Evolutionary conservation across 2,113 vertebrate species (phyloP), one percentile per base, ranked within the genome.

Genomic region (Axis porcinus): DNA sequence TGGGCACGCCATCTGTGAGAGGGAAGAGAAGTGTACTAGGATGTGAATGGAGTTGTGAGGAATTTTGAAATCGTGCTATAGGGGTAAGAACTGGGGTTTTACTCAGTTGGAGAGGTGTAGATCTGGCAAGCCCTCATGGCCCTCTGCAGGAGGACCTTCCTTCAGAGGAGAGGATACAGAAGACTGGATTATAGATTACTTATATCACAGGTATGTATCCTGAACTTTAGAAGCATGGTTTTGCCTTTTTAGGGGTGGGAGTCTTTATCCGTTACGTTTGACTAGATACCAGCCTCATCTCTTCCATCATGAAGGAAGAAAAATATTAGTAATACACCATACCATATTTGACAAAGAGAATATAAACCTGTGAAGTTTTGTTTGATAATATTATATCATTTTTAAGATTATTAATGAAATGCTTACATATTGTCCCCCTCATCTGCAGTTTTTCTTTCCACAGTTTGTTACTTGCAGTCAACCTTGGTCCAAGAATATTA

Each of bases 261-360:
- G 19, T 86, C n/a, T 89, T 74, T 85, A 45, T 89, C 19, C 6
- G 57, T 96, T 60, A 28, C 13, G 27, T 47, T 91, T 30, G 28
- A 57, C 7, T 25, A 79, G 30, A 79, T 95, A 78, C 54, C 25
- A 84, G 12, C 47, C 28, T 94, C 12, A n/a, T 91, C 67, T 93
- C 62, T 79, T 81, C 45, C 28, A 81, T 81, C 28, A 33, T 52
- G 91, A 93, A 60, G 58, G n/a, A 94, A 92, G 94, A 95, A 94
- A 88, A 88, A 23, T n/a, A 95, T 40, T n/a, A 78, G 27, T 70
- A 86, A 50, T 82, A 54, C 12, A 52, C 33, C 57, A 54, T 76
- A 28, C 64, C 67, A 57, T 74, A 43, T 76, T 97, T 89, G 62
- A 85, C 33, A 85, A 96, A 15, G 16, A 94, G 8, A 95, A 81